A percentile compares a stretch with the other conserved stretches of the same genome.
phyloP scores from a whole-genome alignment of 2,797 vertebrate genomes.

The Sphaeramia orbicularis region DNA sequence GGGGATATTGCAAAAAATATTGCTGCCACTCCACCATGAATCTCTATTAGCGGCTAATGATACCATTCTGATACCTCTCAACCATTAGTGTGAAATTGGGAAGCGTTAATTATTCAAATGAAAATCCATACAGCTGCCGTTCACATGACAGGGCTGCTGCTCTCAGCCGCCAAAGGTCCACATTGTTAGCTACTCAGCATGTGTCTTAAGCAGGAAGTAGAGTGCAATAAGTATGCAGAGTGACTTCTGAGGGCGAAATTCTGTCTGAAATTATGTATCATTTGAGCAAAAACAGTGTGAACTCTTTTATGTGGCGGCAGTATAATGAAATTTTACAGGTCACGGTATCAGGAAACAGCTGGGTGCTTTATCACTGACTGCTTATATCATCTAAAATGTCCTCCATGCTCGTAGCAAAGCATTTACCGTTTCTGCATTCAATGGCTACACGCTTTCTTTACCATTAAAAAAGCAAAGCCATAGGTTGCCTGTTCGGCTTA shows the following conservation, averaged over 20 bases:
- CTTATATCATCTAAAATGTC: slow-evolving; percentile 11
- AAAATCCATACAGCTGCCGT: slow-evolving; percentile 77
- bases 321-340: slow-evolving; percentile 22
- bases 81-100: slow-evolving; percentile 83
- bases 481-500: slow-evolving; percentile 24
- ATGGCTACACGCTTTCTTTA: slow-evolving; percentile 17
- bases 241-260: slow-evolving; percentile 33
- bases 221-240: slow-evolving; percentile 24
- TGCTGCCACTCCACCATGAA: slow-evolving; percentile 80
- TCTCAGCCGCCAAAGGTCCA: slow-evolving; percentile 38
- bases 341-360: background rate
- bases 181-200: slow-evolving; percentile 45
- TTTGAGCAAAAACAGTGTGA: slow-evolving; percentile 27
- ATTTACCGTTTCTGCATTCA: background rate
- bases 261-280: slow-evolving; percentile 31
- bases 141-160: slow-evolving; percentile 54
- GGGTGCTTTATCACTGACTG: background rate
- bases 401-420: background rate
- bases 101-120: slow-evolving; percentile 86
- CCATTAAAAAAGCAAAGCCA: background rate
- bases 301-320: slow-evolving; percentile 7
- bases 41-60: slow-evolving; percentile 87
- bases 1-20: slow-evolving; percentile 70
- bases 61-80: slow-evolving; percentile 83
- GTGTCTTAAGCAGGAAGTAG: slow-evolving; percentile 21